Evolutionary conservation across 1,140 invertebrate genomes (phyloP).

Genomic region (Onthophagus taurus): DNA sequence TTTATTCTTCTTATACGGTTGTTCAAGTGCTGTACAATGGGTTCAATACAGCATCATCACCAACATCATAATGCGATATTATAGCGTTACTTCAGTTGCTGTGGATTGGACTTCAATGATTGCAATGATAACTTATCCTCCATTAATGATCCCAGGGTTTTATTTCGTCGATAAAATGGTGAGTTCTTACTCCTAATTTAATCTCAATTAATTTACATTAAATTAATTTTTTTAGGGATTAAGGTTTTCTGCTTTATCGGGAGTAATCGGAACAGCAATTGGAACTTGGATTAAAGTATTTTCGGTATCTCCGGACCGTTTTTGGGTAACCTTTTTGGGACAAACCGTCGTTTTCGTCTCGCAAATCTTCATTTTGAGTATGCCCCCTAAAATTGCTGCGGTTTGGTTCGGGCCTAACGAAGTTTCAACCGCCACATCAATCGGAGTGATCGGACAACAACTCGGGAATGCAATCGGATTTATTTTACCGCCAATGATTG

Average conservation of each 20-base stretch:
- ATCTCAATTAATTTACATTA: too few species aligned
- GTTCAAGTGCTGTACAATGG: slow-evolving; percentile 5
- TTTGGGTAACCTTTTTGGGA: slow-evolving; percentile 55
- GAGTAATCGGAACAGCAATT: slow-evolving; percentile 37
- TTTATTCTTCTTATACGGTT: slow-evolving; percentile 2
- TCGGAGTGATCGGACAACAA: slow-evolving; percentile 72
- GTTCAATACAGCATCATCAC: slow-evolving; percentile 11
- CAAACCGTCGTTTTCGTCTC: slow-evolving; percentile 59
- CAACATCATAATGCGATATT: slow-evolving; percentile 7
- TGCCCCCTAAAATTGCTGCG: slow-evolving; percentile 64
- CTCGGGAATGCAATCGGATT: slow-evolving; percentile 42
- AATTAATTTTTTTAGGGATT: slow-evolving; percentile 33
- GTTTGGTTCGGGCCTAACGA: slow-evolving; percentile 46
- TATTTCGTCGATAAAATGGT: slow-evolving; percentile 28
- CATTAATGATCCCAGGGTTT: slow-evolving; percentile 26
- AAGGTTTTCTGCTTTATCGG: slow-evolving; percentile 34
- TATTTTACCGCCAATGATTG: slow-evolving; percentile 38
- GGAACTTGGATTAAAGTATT: slow-evolving; percentile 69
- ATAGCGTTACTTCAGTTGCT: slow-evolving; percentile 26
- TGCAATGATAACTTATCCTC: slow-evolving; percentile 26
- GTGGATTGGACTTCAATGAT: slow-evolving; percentile 53
- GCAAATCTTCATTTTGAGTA: slow-evolving; percentile 57
- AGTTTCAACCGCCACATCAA: slow-evolving; percentile 64
- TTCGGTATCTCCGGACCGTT: slow-evolving; percentile 47
- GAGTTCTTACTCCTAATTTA: slow-evolving; percentile 8